Evolutionary conservation across 2,888 invertebrate species (phyloP), one percentile per base, ranked within the genome.

Genomic region (Cosmia trapezina): DNA sequence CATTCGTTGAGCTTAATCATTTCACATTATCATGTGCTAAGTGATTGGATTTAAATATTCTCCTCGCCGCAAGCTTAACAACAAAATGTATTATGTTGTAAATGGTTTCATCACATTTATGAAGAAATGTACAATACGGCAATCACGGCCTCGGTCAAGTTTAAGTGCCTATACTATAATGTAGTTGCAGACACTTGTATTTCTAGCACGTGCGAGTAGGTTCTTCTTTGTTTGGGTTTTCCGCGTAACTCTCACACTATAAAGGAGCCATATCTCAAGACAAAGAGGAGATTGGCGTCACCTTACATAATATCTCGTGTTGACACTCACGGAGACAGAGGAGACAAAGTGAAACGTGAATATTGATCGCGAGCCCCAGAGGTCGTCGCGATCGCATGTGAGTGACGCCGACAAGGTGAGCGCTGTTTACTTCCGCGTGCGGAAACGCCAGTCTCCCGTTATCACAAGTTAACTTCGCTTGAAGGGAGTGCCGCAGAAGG

Each of bases 401-500:
- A 87, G 78, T 84, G 83, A 78, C 83, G 80, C 75, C 73, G 75
- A 76, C 88, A 90, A 91, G 87, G 89, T 89, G 84, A 88, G 67
- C 82, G 81, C 78, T 83, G 80, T 73, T 81, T 81, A 87, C 86
- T 91, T 91, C 89, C 90, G 88, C 72, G 64, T 84, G 78, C 89
- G 88, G 88, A 90, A 89, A 84, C 73, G 86, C 77, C 84, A 84
- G 77, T 90, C 87, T 88, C 89, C 92, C 92, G 93, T 92, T 94
- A 93, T 88, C 85, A 86, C 75, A 78, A 87, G 88, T 88, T 80
- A 82, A 84, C 84, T 85, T 74, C 65, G 73, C 83, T 90, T 86
- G 86, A 89, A 91, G 90, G 91, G 89, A 90, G 89, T 86, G 87
- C 88, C 88, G 83, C 90, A 90, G 90, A 93, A 93, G 94, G 95